phyloP scores from a whole-genome alignment of 2,113 vertebrate genomes.

The Capra hircus region DNA sequence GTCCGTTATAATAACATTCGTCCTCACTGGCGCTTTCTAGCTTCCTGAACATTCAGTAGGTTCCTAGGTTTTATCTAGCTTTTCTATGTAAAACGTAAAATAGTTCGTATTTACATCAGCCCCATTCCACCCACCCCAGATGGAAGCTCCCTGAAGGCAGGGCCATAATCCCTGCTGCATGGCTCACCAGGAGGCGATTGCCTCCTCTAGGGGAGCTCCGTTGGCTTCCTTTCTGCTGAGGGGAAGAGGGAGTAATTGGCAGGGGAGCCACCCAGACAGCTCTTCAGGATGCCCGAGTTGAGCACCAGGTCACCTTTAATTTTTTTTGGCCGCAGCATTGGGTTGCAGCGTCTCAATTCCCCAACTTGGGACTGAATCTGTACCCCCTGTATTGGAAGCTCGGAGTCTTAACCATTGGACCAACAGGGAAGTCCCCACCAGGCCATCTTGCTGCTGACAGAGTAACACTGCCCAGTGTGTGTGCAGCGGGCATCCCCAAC shows the following conservation, averaged over 20 bases:
- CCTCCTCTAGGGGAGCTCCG: not conserved
- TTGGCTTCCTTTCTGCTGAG: not conserved
- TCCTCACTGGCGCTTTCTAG: not conserved
- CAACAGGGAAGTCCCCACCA: not conserved
- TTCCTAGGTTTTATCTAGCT: not conserved
- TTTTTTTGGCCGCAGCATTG: not conserved
- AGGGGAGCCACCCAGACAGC: not conserved
- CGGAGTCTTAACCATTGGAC: not conserved
- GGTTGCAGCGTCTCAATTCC: not conserved
- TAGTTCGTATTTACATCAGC: not conserved
- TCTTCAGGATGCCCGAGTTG: accelerated
- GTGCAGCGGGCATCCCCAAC: not conserved
- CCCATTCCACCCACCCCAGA: not conserved
- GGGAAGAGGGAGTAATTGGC: not conserved
- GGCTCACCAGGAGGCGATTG: not conserved
- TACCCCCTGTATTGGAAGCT: not conserved
- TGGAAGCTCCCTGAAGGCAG: not conserved
- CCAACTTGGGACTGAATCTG: not conserved
- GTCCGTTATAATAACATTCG: not conserved
- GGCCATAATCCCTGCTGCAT: not conserved
- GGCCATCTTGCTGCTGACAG: not conserved
- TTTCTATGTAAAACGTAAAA: not conserved
- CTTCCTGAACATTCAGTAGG: not conserved
- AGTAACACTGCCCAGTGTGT: not conserved
- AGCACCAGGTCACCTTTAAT: not conserved